A percentile compares a stretch with the other conserved stretches of the same genome.
These are phyloP conservation scores for Sinocyclocheilus anophthalmus DNA, from an alignment of 2,113 vertebrate species.

Conservation along the genomic window DNA sequence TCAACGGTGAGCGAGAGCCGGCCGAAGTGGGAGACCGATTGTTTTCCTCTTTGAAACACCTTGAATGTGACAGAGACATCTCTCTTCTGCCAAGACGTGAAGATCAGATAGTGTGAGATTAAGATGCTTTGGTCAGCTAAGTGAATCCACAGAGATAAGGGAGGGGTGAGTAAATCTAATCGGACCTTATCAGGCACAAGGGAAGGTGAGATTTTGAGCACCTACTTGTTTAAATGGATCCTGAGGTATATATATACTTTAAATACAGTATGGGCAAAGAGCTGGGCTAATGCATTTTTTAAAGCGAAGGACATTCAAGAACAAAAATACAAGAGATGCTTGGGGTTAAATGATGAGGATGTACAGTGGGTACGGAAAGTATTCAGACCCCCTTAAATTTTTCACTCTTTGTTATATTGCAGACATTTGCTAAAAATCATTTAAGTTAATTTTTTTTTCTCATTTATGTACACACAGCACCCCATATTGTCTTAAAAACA, in stretches of 20 bases:
- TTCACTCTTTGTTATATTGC: no score
- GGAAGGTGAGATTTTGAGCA: constrained; percentile 90
- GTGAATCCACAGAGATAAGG: constrained; percentile 88
- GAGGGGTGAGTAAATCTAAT: constrained; percentile 86
- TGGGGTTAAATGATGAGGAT: constrained; percentile 1
- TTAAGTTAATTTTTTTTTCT: no score
- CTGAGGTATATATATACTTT: constrained; percentile 46
- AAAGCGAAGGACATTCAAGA: constrained; percentile 54
- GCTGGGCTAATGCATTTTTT: constrained; percentile 42
- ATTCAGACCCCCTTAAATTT: no score
- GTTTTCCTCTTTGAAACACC: constrained; percentile 98
- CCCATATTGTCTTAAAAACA: no score
- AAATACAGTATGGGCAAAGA: constrained; percentile 47
- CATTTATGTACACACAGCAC: no score
- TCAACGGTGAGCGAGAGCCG: constrained; percentile 1
- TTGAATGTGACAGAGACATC: constrained; percentile 97
- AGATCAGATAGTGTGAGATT: constrained; percentile 87
- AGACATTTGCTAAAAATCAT: no score
- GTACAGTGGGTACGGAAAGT: background rate
- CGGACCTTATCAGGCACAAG: constrained; percentile 90
- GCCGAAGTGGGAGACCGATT: constrained; percentile 75
- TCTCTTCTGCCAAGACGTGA: constrained; percentile 94
- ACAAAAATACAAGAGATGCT: constrained; percentile 17
- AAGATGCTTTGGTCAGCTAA: constrained; percentile 99
- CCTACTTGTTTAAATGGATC: constrained; percentile 68